These are phyloP conservation scores for Labroides dimidiatus DNA, from an alignment of 2,797 vertebrate genomes.

Conservation along the genomic window DNA sequence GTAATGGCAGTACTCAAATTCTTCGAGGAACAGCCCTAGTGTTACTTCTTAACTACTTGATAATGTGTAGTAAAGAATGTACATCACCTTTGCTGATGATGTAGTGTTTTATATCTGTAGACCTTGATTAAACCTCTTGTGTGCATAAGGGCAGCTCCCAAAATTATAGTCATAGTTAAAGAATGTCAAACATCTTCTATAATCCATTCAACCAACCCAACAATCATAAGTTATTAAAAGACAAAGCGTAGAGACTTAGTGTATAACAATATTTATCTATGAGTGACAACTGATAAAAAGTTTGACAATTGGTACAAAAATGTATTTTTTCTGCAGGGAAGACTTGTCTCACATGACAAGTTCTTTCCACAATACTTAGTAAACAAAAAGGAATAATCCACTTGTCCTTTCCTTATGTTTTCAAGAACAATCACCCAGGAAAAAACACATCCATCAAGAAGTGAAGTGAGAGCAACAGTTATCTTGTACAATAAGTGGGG, in stretches of 20 bases:
- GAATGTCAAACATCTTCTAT: not conserved
- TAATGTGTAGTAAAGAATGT: not conserved
- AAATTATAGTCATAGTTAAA: too few species aligned
- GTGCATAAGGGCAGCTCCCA: not conserved
- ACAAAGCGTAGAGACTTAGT: not conserved
- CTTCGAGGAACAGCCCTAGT: too few species aligned
- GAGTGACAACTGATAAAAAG: not conserved
- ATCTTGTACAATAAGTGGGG: conserved; percentile 55
- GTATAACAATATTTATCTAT: not conserved
- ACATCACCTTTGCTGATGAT: not conserved
- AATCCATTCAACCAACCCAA: not conserved
- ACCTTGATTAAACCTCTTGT: not conserved
- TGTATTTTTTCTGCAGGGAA: not conserved
- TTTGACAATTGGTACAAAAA: not conserved
- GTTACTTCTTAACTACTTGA: too few species aligned
- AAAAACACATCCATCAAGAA: conserved; percentile 41
- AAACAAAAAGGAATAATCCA: conserved; percentile 2
- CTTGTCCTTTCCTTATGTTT: conserved; percentile 12
- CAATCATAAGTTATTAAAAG: not conserved
- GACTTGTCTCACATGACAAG: not conserved
- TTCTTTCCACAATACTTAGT: conserved; percentile 1
- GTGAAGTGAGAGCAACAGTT: conserved; percentile 54
- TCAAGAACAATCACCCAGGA: conserved; percentile 3
- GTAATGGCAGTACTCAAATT: too few species aligned
- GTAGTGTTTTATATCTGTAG: not conserved